These are phyloP conservation scores for Drosophila chauvacae DNA, from an alignment of 1,140 invertebrate genomes.

Conservation along the genomic window DNA sequence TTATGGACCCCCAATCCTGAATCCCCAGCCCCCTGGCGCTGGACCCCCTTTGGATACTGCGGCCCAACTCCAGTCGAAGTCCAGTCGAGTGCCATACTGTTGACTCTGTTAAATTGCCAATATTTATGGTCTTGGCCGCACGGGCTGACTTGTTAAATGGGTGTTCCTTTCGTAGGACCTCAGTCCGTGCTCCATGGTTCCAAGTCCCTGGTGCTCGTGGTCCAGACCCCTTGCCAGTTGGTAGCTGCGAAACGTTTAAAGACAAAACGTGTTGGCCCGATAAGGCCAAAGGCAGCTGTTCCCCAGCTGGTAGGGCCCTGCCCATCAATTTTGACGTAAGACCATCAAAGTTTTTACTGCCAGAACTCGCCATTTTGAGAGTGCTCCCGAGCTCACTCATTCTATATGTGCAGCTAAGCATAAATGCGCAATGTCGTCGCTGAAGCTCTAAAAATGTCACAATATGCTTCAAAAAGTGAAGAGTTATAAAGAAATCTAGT, in stretches of 20 bases:
- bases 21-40: constrained; percentile 7
- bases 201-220: background rate
- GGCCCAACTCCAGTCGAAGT: constrained; percentile 18
- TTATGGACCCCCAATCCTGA: constrained; percentile 72
- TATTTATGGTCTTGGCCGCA: constrained; percentile 78
- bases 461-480: constrained; percentile 61
- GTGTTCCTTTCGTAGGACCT: constrained; percentile 65
- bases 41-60: constrained; percentile 17
- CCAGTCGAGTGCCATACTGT: constrained; percentile 78
- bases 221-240: constrained; percentile 44
- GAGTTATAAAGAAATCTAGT: constrained; percentile 71
- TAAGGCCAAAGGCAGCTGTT: constrained; percentile 34
- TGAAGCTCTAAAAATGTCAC: constrained; percentile 77
- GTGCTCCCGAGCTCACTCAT: background rate
- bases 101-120: constrained; percentile 83
- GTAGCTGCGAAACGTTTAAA: constrained; percentile 79
- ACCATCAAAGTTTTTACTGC: constrained; percentile 49
- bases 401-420: constrained; percentile 66
- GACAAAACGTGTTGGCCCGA: constrained; percentile 75
- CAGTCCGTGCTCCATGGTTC: constrained; percentile 3
- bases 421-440: constrained; percentile 60
- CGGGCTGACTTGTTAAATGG: constrained; percentile 82
- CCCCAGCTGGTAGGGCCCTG: background rate
- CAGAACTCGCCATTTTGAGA: constrained; percentile 61
- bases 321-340: constrained; percentile 72